A percentile compares a stretch with the other conserved stretches of the same genome.
Conservation (phyloP, 2,113 vertebrate genomes). For the Oryctolagus cuniculus region mOryCun1.1 NC_091438.1:10338001-10338500, state of each 20-base stretch:
- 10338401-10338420: background rate
- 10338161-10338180: no score
- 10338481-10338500: slow-evolving; percentile 74
- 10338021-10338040: no score
- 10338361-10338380: background rate
- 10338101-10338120: no score
- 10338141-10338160: no score
- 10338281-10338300: slow-evolving; percentile 4
- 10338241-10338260: slow-evolving; percentile 79
- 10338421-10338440: slow-evolving; percentile 61
- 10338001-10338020: no score
- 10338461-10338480: background rate
- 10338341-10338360: no score
- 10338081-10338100: no score
- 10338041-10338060: no score
- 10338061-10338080: no score
- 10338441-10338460: background rate
- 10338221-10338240: slow-evolving; percentile 82
- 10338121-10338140: no score
- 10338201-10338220: no score
- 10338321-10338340: background rate
- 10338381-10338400: slow-evolving; percentile 38
- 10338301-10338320: slow-evolving; percentile 59
- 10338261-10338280: background rate
- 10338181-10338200: no score